Base-by-base conservation (phyloP, 2,797 vertebrate species). In the Lemur catta region DNA sequence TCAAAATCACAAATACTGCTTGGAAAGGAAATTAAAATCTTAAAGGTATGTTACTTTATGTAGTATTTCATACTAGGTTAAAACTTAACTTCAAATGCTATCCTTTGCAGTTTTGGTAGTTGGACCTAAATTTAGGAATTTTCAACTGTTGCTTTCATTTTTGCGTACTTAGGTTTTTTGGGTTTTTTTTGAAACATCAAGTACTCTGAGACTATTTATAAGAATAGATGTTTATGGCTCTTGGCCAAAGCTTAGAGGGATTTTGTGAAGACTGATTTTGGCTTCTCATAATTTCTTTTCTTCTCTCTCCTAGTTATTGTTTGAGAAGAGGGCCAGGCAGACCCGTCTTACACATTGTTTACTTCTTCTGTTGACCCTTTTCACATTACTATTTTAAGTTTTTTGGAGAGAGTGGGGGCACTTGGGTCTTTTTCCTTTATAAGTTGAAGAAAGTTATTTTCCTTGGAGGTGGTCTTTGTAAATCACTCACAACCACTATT, bases 1-100 rank as follows among this genome's bases (percentile, higher is more conserved):
- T 99, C 99, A 46, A 99, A 99, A 98, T 99, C 99, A 96, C 99
- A 99, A 98, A 99, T 99, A 98, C 99, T 99, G 59, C 99, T 99
- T 97, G 99, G 99, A 97, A 99, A 98, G 89, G 97, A 98, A 96
- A 98, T 98, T 94, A 98, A 98, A 95, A 98, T 98, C 65, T 97
- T 98, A 96, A 98, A 98, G 96, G 96, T 98, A 98, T 85, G 96
- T 95, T 85, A 48, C 30, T 71, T 84, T 95, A 50, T 79, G 26
- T 89, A 81, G 5, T 84, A 33, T 95, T 89, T 95, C 24, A 71
- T 48, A 84, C 4, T 59, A 63, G 13, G 0, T 85, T 88, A 94
- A 65, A 84, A 76, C 28, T 71, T 95, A 91, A 91, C 7, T 48
- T 85, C 67, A 91, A 84, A 38, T 86, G 78, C 80, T n/a, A 63